A percentile compares a stretch with the other conserved stretches of the same genome.
Conservation (phyloP, 2,797 vertebrate genomes). For the Knipowitschia caucasica region DNA sequence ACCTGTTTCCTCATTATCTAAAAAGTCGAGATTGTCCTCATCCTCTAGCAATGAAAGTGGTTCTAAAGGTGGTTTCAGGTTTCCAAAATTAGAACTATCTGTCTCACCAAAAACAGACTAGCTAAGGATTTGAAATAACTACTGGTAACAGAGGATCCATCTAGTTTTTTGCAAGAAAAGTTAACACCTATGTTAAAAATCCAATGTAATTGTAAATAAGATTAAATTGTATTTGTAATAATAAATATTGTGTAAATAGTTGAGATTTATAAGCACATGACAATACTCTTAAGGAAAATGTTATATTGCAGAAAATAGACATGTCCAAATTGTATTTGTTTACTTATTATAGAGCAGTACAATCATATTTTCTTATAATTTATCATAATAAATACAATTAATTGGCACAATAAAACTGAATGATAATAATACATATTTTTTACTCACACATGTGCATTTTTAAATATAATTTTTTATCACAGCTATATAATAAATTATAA, state of each 20-base stretch:
- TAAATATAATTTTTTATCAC: slow-evolving; percentile 33
- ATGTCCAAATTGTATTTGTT: slow-evolving; percentile 33
- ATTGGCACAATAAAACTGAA: slow-evolving; percentile 46
- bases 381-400: slow-evolving; percentile 54
- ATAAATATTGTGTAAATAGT: slow-evolving; percentile 81
- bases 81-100: slow-evolving; percentile 79
- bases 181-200: slow-evolving; percentile 66
- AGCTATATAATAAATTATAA: slow-evolving; percentile 34
- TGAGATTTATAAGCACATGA: slow-evolving; percentile 71
- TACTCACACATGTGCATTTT: slow-evolving; percentile 34
- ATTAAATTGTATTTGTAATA: slow-evolving; percentile 78
- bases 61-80: slow-evolving; percentile 74
- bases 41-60: slow-evolving; percentile 87
- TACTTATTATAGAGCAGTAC: neutral
- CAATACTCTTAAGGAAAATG: slow-evolving; percentile 61
- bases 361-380: slow-evolving; percentile 55
- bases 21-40: slow-evolving; percentile 84
- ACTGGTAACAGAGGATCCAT: slow-evolving; percentile 28
- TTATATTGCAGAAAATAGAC: slow-evolving; percentile 47
- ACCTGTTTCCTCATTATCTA: slow-evolving; percentile 71
- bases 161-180: slow-evolving; percentile 33
- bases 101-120: slow-evolving; percentile 83
- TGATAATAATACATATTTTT: slow-evolving; percentile 42
- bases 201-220: slow-evolving; percentile 80
- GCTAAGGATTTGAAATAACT: slow-evolving; percentile 31